Conservation (phyloP, 2,797 vertebrate genomes). For the Clamator glandarius region DNA sequence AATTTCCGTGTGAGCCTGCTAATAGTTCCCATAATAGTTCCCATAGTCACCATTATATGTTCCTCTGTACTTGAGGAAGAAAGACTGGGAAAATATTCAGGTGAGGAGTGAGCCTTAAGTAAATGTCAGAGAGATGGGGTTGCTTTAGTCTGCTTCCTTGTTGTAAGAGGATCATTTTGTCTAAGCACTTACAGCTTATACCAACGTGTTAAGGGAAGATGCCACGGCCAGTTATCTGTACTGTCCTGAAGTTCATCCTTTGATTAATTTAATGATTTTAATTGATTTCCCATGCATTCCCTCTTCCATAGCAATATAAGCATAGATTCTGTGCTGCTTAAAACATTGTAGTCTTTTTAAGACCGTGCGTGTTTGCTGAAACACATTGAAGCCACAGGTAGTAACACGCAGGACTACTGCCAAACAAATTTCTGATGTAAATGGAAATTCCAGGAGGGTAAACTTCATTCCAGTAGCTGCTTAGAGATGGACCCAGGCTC, state of each 20-base stretch:
- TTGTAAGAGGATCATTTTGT: neutral
- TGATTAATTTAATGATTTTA: neutral
- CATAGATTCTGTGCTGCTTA: rapidly evolving
- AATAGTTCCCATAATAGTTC: neutral
- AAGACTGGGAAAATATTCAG: neutral
- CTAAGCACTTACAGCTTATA: neutral
- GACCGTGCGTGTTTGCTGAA: neutral
- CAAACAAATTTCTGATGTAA: neutral
- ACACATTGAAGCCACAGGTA: neutral
- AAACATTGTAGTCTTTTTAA: neutral
- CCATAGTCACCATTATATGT: neutral
- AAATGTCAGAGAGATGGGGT: neutral
- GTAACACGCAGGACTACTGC: neutral
- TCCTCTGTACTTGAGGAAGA: neutral
- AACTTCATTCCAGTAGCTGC: neutral
- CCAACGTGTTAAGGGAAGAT: neutral
- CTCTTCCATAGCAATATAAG: neutral
- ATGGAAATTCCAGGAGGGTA: neutral
- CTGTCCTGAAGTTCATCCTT: neutral
- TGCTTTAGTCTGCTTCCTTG: neutral
- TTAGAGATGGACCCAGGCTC: neutral
- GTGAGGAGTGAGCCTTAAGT: neutral
- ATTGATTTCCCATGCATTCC: neutral
- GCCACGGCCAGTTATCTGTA: neutral
- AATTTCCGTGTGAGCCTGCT: neutral